Base-by-base conservation (phyloP, 2,113 vertebrate species). In the Megaleporinus macrocephalus region DNA sequence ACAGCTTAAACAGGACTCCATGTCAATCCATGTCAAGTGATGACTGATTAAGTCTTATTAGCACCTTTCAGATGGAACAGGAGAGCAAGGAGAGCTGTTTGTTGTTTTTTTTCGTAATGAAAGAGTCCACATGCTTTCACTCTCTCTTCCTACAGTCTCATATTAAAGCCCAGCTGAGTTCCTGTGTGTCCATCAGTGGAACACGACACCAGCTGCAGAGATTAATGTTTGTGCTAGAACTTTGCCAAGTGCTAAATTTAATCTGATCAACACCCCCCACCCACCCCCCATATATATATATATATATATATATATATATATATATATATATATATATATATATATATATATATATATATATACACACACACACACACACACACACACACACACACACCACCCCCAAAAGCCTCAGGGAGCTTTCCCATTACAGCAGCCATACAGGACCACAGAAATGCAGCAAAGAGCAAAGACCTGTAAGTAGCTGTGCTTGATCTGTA, bases 221-320 rank as follows among this genome's bases (percentile, higher is more conserved):
- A 61, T 73, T 61, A 57, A 83, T 85, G 86, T 47, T 84, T 49
- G 79, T 59, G 63, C 61, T 44, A 76, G 62, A 76, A 78, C 79
- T 83, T 79, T 79, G 87, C 77, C 87, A 79, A 89, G 80, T 81
- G 86, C 82, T 89, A 87, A 80, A 88, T 89, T 61, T 81, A 88
- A 70, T 70, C 86, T 89, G 88, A 74, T 73, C 82, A 65, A 15
- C 84, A 77, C 78, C 83, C 81, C 14, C 7, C 33, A 29, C 2
- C 3, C n/a, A n/a, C n/a, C n/a, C n/a, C n/a, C n/a, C n/a, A n/a
- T n/a, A n/a, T n/a, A n/a, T n/a, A n/a, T n/a, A n/a, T n/a, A n/a
- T n/a, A n/a, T n/a, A n/a, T n/a, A n/a, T n/a, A n/a, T n/a, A n/a
- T n/a, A n/a, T n/a, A n/a, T n/a, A n/a, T n/a, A n/a, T n/a, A n/a